Evolutionary conservation across 2,888 invertebrate genomes (phyloP), one percentile per base, ranked within the genome.

Genomic region (Bibio marci): DNA sequence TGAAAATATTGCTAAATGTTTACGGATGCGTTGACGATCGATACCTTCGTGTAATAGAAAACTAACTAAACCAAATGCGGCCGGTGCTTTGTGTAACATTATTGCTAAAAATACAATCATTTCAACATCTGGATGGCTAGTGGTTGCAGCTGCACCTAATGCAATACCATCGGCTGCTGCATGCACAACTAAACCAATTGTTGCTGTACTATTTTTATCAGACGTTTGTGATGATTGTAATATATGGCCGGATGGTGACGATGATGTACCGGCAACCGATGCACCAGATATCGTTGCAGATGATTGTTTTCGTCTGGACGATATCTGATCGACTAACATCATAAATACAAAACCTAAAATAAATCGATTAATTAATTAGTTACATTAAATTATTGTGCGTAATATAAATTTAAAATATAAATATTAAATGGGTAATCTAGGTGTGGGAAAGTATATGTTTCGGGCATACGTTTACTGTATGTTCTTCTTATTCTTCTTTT

Each of bases 81-180:
- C 97, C 0, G 98, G 98, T 1, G 95, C 97, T 66, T 99, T 98
- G 54, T 99, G 98, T 38, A 99, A 63, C 95, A 98, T 98, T 47
- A 98, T 98, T 4, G 98, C 98, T 25, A 97, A 58, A 62, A 98
- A 98, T 10, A 99, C 94, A 44, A 98, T 94, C 52, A 95, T 74
- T 62, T 98, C 97, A 0, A 98, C 90, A 53, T 95, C 94, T 1
- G 88, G 78, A 53, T 95, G 94, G 3, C 88, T 82, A 0, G 95
- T 92, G 1, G 91, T 90, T 0, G 95, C 94, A 0, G 97, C 97
- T 2, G 97, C 95, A n/a, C 97, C 98, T 13, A 98, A 61, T 0
- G 97, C 97, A 11, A 98, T 79, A 3, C 97, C 97, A 64, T 98
- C 97, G 41, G 95, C 95, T 48, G 97, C 97, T 1, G 98, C 95